Conservation (phyloP, 2,888 invertebrate species). For the Deilephila elpenor region DNA sequence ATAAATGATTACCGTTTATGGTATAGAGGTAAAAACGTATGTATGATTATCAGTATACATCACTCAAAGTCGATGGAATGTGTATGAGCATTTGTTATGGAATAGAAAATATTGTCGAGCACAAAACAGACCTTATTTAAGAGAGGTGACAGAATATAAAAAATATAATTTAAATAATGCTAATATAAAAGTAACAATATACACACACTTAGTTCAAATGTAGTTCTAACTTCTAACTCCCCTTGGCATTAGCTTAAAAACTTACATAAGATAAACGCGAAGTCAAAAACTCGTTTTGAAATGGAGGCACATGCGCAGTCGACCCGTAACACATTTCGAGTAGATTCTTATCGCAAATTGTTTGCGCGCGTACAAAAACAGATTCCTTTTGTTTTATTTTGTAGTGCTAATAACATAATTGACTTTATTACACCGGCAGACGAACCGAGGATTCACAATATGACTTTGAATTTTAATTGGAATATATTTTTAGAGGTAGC, state of each 20-base stretch:
- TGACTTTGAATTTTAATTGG: not conserved
- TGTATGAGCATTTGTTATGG: not conserved
- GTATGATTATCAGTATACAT: not conserved
- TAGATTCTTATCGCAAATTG: not conserved
- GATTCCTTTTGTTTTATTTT: slow-evolving; percentile 8
- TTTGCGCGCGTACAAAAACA: not conserved
- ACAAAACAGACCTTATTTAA: not conserved
- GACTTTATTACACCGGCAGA: not conserved
- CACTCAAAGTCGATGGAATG: not conserved
- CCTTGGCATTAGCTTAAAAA: not conserved
- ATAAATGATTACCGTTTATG: slow-evolving; percentile 20
- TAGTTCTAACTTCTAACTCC: not conserved
- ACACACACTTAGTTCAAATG: not conserved
- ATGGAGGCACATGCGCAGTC: not conserved
- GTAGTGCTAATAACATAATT: slow-evolving; percentile 9
- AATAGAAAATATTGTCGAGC: not conserved
- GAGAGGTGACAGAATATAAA: not conserved
- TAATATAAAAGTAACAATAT: too few species aligned
- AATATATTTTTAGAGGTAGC: not conserved
- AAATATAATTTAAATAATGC: not conserved
- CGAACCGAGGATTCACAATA: not conserved
- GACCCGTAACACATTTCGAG: not conserved
- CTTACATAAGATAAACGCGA: not conserved
- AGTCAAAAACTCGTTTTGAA: not conserved
- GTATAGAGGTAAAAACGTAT: not conserved